Percentiles rank a stretch among this genome's conserved stretches.
Evolutionary conservation across 1,140 invertebrate species (phyloP).

Genomic region (Phenacoccus solenopsis): DNA sequence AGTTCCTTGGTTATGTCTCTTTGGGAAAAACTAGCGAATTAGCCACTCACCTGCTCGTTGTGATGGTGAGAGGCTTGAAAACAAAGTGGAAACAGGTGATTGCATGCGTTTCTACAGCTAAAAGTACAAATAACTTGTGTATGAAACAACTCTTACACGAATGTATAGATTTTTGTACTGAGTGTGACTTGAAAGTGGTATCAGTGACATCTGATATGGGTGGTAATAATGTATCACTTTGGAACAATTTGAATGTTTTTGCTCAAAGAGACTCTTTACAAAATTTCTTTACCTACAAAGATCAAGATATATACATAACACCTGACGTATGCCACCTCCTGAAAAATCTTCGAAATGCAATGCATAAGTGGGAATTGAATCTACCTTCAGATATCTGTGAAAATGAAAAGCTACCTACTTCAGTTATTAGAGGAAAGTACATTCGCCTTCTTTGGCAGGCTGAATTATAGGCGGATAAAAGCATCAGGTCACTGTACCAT

Average conservation of each 20-base stretch:
- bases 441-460: not conserved
- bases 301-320: not conserved
- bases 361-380: not conserved
- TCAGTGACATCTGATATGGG: constrained; percentile 19
- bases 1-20: not conserved
- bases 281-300: not conserved
- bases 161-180: not conserved
- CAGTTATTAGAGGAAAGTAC: not conserved
- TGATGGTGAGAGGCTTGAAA: constrained; percentile 1
- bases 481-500: not conserved
- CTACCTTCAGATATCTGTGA: not conserved
- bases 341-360: constrained; percentile 8
- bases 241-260: not conserved
- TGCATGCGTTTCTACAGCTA: not conserved
- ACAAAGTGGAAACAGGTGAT: constrained; percentile 19
- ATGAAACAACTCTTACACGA: not conserved
- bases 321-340: constrained; percentile 18
- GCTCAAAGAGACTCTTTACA: not conserved
- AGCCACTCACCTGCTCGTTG: not conserved
- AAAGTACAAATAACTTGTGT: not conserved
- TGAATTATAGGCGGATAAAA: not conserved
- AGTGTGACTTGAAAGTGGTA: not conserved
- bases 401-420: not conserved
- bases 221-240: not conserved
- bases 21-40: not conserved